Evolutionary conservation across 1,140 invertebrate genomes (phyloP), one percentile per base, ranked within the genome.

Genomic region (Drosophila tropicalis): DNA sequence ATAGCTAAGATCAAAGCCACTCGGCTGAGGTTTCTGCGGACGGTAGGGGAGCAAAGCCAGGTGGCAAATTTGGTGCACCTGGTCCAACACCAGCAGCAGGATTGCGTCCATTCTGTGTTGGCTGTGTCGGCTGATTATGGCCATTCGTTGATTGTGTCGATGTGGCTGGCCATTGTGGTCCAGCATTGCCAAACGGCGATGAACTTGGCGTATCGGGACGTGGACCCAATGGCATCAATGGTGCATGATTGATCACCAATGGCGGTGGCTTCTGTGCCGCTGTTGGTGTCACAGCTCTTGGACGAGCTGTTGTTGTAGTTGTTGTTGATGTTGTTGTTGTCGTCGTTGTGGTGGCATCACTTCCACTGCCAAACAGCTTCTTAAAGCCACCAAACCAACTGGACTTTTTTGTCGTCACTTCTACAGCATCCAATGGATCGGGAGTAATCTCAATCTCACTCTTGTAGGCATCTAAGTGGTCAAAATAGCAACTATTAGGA

Each of bases 331-430:
- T 32, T 3, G 67, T 75, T 1, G 66, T 72, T 4, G 71, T 76
- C 0, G 90, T 69, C 0, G 75, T 70, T 0, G 67, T 70, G 13
- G 57, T 76, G 5, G 74, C 69, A 13, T 76, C 70, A 12, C 65
- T 67, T 9, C 70, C 70, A 55, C 81, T 66, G 60, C 77, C 72
- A 29, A 76, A 79, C 57, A 90, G 68, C 65, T 80, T 78, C 51
- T 81, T 76, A 41, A 87, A 79, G 36, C 90, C 86, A 34, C 90
- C 82, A 22, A 92, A 92, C 78, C 86, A 92, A 44, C 91, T 82
- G 3, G 85, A 82, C 44, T 91, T 91, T 39, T 92, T 90, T 54
- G 91, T 92, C 0, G 91, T 91, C 0, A 61, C 41, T 62, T 92
- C 91, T 9, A 86, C 51, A 2, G 62, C 62, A 22, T 80, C 79